Conservation (phyloP, 2,888 invertebrate species). For the Chloroclysta siterata region DNA sequence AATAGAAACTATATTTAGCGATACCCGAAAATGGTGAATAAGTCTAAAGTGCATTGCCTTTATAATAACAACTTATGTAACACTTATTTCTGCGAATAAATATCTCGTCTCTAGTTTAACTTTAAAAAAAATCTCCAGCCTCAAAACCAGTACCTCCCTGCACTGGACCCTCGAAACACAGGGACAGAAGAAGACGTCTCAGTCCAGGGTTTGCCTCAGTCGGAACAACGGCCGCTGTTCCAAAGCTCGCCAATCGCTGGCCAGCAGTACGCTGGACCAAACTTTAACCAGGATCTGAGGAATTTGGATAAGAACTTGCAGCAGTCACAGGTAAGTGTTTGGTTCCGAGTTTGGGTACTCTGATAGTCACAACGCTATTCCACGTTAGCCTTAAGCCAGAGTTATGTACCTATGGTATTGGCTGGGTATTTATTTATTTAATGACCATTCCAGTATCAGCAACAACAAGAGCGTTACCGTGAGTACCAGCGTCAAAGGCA, state of each 20-base stretch:
- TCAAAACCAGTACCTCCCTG: conserved; percentile 63
- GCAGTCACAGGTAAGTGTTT: conserved; percentile 58
- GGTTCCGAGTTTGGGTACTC: neutral
- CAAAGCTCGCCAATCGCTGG: conserved; percentile 72
- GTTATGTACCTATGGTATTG: too few species aligned
- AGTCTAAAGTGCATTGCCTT: too few species aligned
- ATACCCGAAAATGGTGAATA: too few species aligned
- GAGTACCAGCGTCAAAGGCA: conserved; percentile 71
- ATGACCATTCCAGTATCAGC: conserved; percentile 62
- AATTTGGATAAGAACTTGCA: conserved; percentile 64
- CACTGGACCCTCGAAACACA: conserved; percentile 61
- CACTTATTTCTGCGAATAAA: too few species aligned
- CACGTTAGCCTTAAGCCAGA: too few species aligned
- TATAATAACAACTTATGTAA: too few species aligned
- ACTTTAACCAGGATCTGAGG: conserved; percentile 64
- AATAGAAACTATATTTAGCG: too few species aligned
- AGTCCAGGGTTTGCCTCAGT: conserved; percentile 72
- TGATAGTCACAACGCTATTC: too few species aligned
- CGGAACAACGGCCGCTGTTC: conserved; percentile 71
- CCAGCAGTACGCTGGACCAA: conserved; percentile 68
- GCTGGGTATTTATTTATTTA: conserved; percentile 3
- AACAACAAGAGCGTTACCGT: conserved; percentile 68
- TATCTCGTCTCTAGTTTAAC: too few species aligned
- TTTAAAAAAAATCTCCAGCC: conserved; percentile 33
- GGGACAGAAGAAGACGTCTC: conserved; percentile 66